These are phyloP conservation scores for Boleophthalmus pectinirostris DNA, from an alignment of 2,113 vertebrate species.

Conservation along the genomic window DNA sequence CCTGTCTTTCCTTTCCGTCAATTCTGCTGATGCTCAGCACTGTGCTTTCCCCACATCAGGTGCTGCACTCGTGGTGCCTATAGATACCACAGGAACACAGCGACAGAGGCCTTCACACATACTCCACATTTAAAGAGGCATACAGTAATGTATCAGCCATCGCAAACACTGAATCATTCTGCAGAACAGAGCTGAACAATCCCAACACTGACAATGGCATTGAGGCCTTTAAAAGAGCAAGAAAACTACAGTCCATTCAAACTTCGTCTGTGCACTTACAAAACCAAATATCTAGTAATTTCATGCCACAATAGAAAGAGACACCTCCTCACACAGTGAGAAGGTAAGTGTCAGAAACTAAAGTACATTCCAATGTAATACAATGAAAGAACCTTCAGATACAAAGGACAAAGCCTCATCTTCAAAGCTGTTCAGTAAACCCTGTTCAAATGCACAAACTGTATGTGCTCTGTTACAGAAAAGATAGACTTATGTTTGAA, in stretches of 20 bases:
- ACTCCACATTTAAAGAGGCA: not conserved
- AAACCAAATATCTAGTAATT: constrained; percentile 33
- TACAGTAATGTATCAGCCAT: not conserved
- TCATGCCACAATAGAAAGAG: constrained; percentile 75
- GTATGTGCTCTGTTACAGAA: constrained; percentile 23
- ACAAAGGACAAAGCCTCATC: constrained; percentile 22
- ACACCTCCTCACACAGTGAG: constrained; percentile 63
- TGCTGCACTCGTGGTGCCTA: constrained; percentile 34
- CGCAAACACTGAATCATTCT: constrained; percentile 11
- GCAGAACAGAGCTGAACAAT: constrained; percentile 24
- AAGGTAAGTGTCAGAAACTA: constrained; percentile 21
- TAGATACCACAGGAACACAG: constrained; percentile 22
- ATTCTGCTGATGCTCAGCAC: constrained; percentile 67
- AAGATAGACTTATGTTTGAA: not conserved
- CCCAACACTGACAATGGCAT: constrained; percentile 20
- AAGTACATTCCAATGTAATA: constrained; percentile 83
- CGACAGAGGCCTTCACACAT: constrained; percentile 5
- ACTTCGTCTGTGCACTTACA: constrained; percentile 74
- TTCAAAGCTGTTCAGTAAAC: constrained; percentile 34
- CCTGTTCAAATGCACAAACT: constrained; percentile 25
- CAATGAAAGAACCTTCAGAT: constrained; percentile 37
- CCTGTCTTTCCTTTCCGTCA: constrained; percentile 79
- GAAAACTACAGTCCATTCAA: constrained; percentile 68
- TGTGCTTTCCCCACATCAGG: constrained; percentile 37
- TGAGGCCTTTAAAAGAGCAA: constrained; percentile 14